A percentile compares a stretch with the other conserved stretches of the same genome.
These are phyloP conservation scores for Neolamprologus fasciatus DNA, from an alignment of 2,113 vertebrate species.

Conservation along the genomic window DNA sequence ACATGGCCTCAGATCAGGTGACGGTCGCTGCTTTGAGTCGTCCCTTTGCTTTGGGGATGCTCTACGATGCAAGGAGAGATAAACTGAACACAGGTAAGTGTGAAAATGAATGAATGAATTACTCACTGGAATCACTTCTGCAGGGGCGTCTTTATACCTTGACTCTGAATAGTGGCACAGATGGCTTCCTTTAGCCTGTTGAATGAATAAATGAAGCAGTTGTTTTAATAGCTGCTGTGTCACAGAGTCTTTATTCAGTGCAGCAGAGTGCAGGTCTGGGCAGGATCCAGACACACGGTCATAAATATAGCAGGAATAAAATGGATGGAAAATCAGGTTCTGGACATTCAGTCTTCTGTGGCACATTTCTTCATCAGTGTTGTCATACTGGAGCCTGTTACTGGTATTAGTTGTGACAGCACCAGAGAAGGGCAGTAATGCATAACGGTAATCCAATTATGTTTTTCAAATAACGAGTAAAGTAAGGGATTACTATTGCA, in stretches of 20 bases:
- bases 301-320: not conserved
- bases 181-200: not conserved
- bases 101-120: not conserved
- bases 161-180: not conserved
- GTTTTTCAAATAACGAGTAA: not conserved
- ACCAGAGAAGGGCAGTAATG: not conserved
- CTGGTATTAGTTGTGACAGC: not conserved
- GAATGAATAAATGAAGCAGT: not conserved
- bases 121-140: not conserved
- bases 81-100: not conserved
- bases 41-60: not conserved
- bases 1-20: not conserved
- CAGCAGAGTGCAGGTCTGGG: not conserved
- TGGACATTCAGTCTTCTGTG: not conserved
- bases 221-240: not conserved
- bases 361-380: not conserved
- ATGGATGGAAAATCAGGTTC: not conserved
- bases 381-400: not conserved
- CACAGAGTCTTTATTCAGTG: accelerated
- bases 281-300: not conserved
- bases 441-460: not conserved
- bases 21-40: not conserved
- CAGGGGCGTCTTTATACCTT: not conserved
- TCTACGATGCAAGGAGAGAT: not conserved
- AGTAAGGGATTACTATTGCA: not conserved